Conservation (phyloP, 2,113 vertebrate genomes). For the Bucco capensis region DNA sequence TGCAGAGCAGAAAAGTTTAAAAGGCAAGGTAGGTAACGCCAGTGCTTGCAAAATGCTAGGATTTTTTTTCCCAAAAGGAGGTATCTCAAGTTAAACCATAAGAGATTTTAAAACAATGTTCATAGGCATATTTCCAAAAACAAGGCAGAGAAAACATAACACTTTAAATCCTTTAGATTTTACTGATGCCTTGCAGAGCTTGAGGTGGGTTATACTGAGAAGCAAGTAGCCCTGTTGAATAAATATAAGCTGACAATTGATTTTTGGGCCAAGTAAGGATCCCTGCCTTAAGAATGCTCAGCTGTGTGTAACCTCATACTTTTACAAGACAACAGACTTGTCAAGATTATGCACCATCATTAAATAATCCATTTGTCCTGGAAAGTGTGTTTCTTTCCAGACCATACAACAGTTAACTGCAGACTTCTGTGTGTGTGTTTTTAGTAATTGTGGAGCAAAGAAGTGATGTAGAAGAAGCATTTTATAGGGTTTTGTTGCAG, state of each 20-base stretch:
- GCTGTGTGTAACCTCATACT: not conserved
- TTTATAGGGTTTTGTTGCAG: not conserved
- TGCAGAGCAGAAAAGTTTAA: not conserved
- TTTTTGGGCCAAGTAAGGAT: not conserved
- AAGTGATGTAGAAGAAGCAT: not conserved
- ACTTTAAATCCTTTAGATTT: not conserved
- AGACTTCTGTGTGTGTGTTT: not conserved
- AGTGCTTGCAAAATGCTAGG: not conserved
- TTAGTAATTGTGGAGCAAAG: not conserved
- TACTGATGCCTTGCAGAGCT: not conserved
- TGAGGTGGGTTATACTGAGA: not conserved
- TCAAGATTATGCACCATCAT: not conserved
- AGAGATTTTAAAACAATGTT: not conserved
- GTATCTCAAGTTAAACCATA: not conserved
- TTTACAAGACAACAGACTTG: not conserved
- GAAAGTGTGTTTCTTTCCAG: not conserved
- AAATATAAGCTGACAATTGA: not conserved
- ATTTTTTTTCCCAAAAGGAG: not conserved
- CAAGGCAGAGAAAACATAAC: not conserved
- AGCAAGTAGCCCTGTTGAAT: not conserved
- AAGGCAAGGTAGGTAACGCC: not conserved
- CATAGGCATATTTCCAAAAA: not conserved
- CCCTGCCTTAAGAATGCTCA: not conserved
- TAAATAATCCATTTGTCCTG: not conserved
- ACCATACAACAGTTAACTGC: not conserved